A percentile compares a stretch with the other conserved stretches of the same genome.
phyloP scores from a whole-genome alignment of 2,113 vertebrate genomes.

The Orcinus orca region DNA sequence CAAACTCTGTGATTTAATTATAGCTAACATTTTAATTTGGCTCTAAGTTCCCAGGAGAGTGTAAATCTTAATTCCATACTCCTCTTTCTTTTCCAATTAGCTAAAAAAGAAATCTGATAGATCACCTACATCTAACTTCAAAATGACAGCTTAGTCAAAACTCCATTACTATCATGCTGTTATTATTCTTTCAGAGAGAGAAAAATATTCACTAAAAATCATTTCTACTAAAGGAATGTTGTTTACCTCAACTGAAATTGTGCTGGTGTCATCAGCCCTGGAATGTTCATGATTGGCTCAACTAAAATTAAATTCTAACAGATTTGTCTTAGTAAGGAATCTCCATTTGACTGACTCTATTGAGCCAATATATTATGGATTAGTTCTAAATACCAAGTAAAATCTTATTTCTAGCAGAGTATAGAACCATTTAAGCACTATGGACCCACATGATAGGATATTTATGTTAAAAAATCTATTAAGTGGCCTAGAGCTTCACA shows the following conservation, averaged over 20 bases:
- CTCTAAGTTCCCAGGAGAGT: slow-evolving; percentile 28
- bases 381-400: slow-evolving; percentile 30
- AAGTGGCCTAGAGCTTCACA: not conserved
- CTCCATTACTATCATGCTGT: slow-evolving; percentile 11
- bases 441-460: not conserved
- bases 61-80: slow-evolving; percentile 24
- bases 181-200: slow-evolving; percentile 20
- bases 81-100: slow-evolving; percentile 53
- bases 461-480: slow-evolving; percentile 7
- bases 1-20: slow-evolving; percentile 60
- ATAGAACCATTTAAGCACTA: not conserved
- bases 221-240: slow-evolving; percentile 3
- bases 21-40: slow-evolving; percentile 59
- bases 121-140: slow-evolving; percentile 42
- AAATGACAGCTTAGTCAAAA: slow-evolving; percentile 47
- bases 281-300: slow-evolving; percentile 34
- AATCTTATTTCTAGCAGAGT: slow-evolving; percentile 55
- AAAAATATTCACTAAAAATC: slow-evolving; percentile 19
- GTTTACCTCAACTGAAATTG: slow-evolving; percentile 16
- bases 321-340: slow-evolving; percentile 29
- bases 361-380: slow-evolving; percentile 38
- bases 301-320: slow-evolving; percentile 53
- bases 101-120: slow-evolving; percentile 34
- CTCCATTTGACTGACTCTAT: slow-evolving; percentile 42
- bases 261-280: not conserved